These are phyloP conservation scores for Eleutherodactylus coqui DNA, from an alignment of 2,797 vertebrate species.

Conservation along the genomic window DNA sequence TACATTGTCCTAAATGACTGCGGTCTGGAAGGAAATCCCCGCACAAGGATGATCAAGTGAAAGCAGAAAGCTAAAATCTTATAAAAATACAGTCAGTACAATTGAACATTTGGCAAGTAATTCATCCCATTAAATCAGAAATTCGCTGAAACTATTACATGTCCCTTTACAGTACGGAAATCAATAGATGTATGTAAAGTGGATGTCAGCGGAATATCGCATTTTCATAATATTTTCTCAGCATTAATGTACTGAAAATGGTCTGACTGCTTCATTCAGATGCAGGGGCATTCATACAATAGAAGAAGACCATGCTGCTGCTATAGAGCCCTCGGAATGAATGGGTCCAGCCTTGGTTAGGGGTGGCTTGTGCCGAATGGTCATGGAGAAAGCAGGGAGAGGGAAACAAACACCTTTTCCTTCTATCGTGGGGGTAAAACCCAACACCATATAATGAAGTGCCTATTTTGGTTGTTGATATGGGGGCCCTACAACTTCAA, in stretches of 20 bases:
- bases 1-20: neutral
- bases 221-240: neutral
- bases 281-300: neutral
- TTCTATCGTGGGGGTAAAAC: too few species aligned
- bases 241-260: neutral
- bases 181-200: slow-evolving; percentile 49
- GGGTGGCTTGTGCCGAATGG: neutral
- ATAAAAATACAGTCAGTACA: neutral
- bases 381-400: too few species aligned
- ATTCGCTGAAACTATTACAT: slow-evolving; percentile 39
- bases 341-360: neutral
- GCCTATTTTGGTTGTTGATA: too few species aligned
- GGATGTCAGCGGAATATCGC: slow-evolving; percentile 13
- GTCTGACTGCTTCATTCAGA: neutral
- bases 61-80: slow-evolving; percentile 3
- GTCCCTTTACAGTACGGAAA: slow-evolving; percentile 28
- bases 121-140: slow-evolving; percentile 30
- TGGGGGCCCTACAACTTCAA: too few species aligned
- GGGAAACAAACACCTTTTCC: too few species aligned
- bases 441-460: too few species aligned
- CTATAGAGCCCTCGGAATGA: neutral
- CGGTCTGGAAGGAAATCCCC: neutral
- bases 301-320: neutral
- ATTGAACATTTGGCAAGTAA: slow-evolving; percentile 28
- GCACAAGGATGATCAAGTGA: neutral